Evolutionary conservation across 2,113 vertebrate genomes (phyloP), one percentile per base, ranked within the genome.

Genomic region (Hippocampus comes): DNA sequence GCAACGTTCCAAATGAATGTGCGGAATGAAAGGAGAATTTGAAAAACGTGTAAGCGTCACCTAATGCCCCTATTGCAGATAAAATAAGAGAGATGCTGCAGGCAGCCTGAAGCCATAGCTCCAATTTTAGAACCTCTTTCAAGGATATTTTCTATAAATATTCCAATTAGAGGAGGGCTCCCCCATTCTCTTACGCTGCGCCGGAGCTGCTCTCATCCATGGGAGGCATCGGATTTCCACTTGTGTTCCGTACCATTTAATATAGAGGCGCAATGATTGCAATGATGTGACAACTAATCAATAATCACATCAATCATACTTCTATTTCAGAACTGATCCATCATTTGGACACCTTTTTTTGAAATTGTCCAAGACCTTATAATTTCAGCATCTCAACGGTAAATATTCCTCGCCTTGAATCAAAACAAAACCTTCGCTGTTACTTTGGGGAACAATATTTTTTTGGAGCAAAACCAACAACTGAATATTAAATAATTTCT

Each of bases 71-170:
- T n/a, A 68, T 68, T 76, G 56, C 20, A 30, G 34, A 67, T 41
- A 74, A 74, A 77, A 76, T 41, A 68, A 68, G 67, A 71, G 73
- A 15, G 34, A 78, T 25, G 30, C 67, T 76, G 60, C 72, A 75
- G 63, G 53, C 71, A 70, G 27, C 57, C 25, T 64, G 41, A 59
- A 74, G 65, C 68, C 43, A 17, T 56, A 51, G 14, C 57, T 73
- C 20, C 11, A 61, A 23, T 34, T 60, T 72, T 67, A 67, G 10
- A 17, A 57, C 41, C 25, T 21, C 30, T 75, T 73, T 60, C 5
- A 63, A 74, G 61, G 71, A 59, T 18, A 38, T 34, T 59, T 57
- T 57, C 63, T 15, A 69, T 27, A 71, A 75, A 77, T 18, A 15
- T 73, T 49, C 20, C 9, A 38, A 25, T 74, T 61, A 59, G 61